Base-by-base conservation (phyloP, 2,797 vertebrate species). In the Rhabdomys pumilio region DNA sequence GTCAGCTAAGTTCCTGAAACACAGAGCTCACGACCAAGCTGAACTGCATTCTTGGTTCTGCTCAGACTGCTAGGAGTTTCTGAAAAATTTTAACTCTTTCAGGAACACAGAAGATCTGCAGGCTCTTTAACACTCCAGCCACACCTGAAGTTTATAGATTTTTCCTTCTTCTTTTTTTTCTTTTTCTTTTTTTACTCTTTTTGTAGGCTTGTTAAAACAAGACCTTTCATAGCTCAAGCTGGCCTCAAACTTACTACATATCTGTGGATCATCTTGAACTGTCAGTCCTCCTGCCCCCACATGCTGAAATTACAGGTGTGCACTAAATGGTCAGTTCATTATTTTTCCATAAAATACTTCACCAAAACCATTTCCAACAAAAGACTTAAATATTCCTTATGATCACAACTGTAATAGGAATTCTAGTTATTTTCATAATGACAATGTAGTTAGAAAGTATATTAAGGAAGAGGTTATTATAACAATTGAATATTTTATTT, bases 401-500 rank as follows among this genome's bases (percentile, higher is more conserved):
- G 38, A 53, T 80, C 26, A 91, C 67, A 88, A 61, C 47, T 81
- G 0, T 19, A 72, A 47, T 67, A 90, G 22, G 11, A 76, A 47
- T 77, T 47, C 3, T 17, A 59, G 47, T 83, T 44, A 53, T 76
- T 65, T 90, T 90, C 79, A 84, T 47, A 76, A 44, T 76, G 67
- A 34, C 59, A 17, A 89, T 44, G 47, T 79, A 53, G 55, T 31
- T 53, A 14, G 34, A 24, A 80, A 59, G 17, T 22, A 65, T 90
- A 69, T 22, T 59, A 69, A 90, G n/a, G 44, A 67, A 72, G 34
- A 59, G 6, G 59, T 22, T 63, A 38, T 31, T 89, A 93, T 10
- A 67, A 86, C 75, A 69, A 44, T n/a, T 95, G 34, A 87, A 90
- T 89, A 77, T 20, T 50, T 73, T 81, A 91, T 67, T 80, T 80